Percentiles rank a stretch among this genome's conserved stretches.
phyloP scores from a whole-genome alignment of 2,888 invertebrate species.

The Synergus japonicus region DNA sequence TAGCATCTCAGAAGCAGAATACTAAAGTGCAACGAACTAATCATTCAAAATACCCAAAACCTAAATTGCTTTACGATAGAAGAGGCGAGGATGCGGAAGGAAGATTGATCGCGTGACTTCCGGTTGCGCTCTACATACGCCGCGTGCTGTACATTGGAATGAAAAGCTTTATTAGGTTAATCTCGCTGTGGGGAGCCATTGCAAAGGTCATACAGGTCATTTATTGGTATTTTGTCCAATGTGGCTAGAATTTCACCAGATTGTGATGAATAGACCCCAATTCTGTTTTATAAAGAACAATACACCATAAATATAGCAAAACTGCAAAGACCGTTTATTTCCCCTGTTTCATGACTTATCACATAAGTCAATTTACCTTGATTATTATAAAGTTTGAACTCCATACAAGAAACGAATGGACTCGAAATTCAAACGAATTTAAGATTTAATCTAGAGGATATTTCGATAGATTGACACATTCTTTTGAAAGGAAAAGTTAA shows the following conservation, averaged over 20 bases:
- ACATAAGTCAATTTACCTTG: neutral
- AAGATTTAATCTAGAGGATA: too few relatives aligned
- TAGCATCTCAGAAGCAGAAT: neutral
- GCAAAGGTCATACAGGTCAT: slow-evolving; percentile 35
- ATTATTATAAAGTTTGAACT: neutral
- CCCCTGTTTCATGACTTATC: neutral
- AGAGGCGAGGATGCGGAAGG: slow-evolving; percentile 29
- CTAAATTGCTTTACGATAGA: slow-evolving; percentile 35
- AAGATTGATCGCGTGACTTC: slow-evolving; percentile 40
- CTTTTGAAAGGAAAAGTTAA: too few relatives aligned
- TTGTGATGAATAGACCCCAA: slow-evolving; percentile 23
- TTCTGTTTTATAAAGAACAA: neutral
- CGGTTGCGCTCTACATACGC: slow-evolving; percentile 36
- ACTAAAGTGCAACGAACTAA: slow-evolving; percentile 19
- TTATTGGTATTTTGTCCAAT: slow-evolving; percentile 39
- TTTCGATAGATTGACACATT: too few relatives aligned
- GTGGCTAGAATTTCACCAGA: slow-evolving; percentile 31
- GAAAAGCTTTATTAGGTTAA: slow-evolving; percentile 41
- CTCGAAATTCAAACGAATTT: too few relatives aligned
- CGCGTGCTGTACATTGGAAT: slow-evolving; percentile 28
- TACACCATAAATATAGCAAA: neutral
- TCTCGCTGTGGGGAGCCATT: slow-evolving; percentile 36
- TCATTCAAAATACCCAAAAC: slow-evolving; percentile 30
- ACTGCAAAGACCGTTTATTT: neutral
- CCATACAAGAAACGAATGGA: too few relatives aligned